Percentiles rank a stretch among this genome's conserved stretches.
phyloP scores from a whole-genome alignment of 2,113 vertebrate species.

The Pseudorasbora parva region DNA sequence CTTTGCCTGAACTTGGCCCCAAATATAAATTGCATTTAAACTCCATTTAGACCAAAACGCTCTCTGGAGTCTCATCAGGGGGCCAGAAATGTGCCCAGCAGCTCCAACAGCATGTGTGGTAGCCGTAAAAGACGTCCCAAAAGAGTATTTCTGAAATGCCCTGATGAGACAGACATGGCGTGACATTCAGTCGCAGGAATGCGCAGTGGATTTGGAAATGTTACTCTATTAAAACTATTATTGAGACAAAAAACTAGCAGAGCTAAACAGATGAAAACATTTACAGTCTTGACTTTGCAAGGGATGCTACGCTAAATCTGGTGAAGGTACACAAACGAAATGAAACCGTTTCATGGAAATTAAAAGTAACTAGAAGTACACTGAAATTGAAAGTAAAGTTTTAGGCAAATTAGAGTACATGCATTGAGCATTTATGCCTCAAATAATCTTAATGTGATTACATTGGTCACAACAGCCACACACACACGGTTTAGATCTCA shows the following conservation, averaged over 20 bases:
- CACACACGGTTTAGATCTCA: not conserved
- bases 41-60: not conserved
- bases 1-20: constrained; percentile 5
- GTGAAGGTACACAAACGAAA: not conserved
- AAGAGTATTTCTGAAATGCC: constrained; percentile 29
- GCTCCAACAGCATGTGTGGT: not conserved
- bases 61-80: constrained; percentile 24
- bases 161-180: not conserved
- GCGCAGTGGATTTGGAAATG: not conserved
- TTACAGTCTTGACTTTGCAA: not conserved
- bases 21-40: constrained; percentile 19
- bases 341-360: not conserved
- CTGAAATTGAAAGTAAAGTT: not conserved
- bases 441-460: not conserved
- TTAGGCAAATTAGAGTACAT: not conserved
- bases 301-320: not conserved
- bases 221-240: not conserved
- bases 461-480: not conserved
- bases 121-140: not conserved
- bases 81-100: constrained; percentile 10
- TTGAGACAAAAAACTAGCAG: not conserved
- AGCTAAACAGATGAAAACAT: not conserved
- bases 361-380: not conserved
- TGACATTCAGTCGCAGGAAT: not conserved
- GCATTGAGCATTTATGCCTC: not conserved